A percentile compares a stretch with the other conserved stretches of the same genome.
Evolutionary conservation across 2,113 vertebrate genomes (phyloP).

Genomic region (Mustela lutreola): DNA sequence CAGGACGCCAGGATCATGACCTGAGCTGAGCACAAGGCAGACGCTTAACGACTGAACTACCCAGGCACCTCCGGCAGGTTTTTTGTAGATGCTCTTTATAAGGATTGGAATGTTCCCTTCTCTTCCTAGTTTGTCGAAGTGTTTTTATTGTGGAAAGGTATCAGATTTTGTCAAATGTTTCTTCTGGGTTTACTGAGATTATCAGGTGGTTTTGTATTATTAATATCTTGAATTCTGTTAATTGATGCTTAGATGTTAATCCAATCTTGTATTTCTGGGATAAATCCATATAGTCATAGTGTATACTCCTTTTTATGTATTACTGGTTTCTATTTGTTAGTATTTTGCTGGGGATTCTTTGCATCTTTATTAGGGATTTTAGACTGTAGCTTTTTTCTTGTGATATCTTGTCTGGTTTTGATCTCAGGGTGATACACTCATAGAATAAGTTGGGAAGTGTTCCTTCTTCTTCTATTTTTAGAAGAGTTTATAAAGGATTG

Average conservation of each 20-base stretch:
- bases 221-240: neutral
- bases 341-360: neutral
- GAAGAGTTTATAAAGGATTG: constrained; percentile 10
- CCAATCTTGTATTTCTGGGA: neutral
- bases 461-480: neutral
- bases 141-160: neutral
- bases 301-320: neutral
- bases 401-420: neutral
- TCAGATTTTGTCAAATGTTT: neutral
- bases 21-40: too few relatives aligned
- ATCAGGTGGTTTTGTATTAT: constrained; percentile 14
- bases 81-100: neutral
- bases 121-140: constrained; percentile 24
- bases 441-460: neutral
- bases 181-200: neutral
- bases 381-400: neutral
- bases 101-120: neutral
- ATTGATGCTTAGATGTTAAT: neutral
- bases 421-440: neutral
- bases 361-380: neutral
- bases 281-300: neutral
- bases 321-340: constrained; percentile 24
- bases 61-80: neutral
- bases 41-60: too few relatives aligned
- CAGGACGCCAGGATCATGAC: too few relatives aligned